Conservation (phyloP, 2,113 vertebrate genomes). For the Zapornia atra region DNA sequence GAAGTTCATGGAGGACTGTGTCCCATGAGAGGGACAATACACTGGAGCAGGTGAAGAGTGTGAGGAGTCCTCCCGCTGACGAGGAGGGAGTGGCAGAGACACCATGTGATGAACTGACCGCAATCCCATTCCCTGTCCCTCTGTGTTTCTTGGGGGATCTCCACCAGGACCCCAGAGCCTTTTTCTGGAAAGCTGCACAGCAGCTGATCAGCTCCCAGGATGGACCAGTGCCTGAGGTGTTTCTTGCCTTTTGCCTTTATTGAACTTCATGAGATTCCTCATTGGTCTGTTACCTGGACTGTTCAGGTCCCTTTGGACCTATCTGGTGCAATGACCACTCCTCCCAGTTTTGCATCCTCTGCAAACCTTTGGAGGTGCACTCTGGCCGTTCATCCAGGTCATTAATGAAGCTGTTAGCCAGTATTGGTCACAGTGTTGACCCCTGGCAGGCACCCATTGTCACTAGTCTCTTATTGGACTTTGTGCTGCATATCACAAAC, state of each 20-base stretch:
- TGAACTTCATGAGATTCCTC: background rate
- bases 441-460: background rate
- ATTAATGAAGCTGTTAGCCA: background rate
- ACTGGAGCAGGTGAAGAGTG: too few relatives aligned
- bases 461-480: background rate
- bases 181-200: background rate
- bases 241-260: background rate
- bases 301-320: background rate
- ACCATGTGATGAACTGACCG: too few relatives aligned
- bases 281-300: background rate
- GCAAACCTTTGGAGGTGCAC: background rate
- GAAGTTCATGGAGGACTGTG: too few relatives aligned
- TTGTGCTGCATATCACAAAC: background rate
- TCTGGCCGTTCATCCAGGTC: background rate
- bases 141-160: background rate
- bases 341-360: background rate
- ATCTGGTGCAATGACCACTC: background rate
- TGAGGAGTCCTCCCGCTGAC: too few relatives aligned
- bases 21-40: too few relatives aligned
- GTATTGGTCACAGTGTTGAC: accelerated
- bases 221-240: background rate
- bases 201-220: background rate
- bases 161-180: background rate
- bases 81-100: too few relatives aligned
- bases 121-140: too few relatives aligned